Evolutionary conservation across 2,888 invertebrate species (phyloP), one percentile per base, ranked within the genome.

Genomic region (Bombylius major): DNA sequence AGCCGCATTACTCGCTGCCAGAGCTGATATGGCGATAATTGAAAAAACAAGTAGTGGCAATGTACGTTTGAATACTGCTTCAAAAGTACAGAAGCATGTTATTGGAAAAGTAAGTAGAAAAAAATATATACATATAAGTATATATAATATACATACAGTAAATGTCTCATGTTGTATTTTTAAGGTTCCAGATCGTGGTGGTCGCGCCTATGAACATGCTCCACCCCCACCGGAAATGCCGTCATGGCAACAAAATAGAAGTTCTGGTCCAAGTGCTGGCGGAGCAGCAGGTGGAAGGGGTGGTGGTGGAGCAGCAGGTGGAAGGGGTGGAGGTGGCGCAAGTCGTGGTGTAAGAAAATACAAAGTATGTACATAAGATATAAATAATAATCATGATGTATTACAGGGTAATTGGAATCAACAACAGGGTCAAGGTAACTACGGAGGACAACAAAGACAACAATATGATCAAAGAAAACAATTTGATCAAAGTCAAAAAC

Each of bases 221-320:
- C 86, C 92, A 0, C 97, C 97, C 0, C 93, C 95, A 0, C 95
- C 95, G 0, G 97, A 97, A 76, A 96, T 97, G 94, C 97, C 97
- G 0, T 86, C 92, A 0, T 97, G 96, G 91, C 84, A 86, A 67
- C 89, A 91, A 44, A 77, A 79, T 53, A 77, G 81, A 45, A 76
- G 77, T 1, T 65, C 77, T 42, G 79, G 77, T 42, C 75, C 78
- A 42, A 71, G 69, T 46, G 65, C 70, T n/a, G 66, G 72, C 53
- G 68, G 70, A 14, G 64, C 67, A n/a, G 65, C 70, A 32, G 65
- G 67, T 36, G 61, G 67, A 0, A 66, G 73, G 2, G 44, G 69
- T 9, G 68, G 71, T 12, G n/a, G n/a, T n/a, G 58, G 70, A 14
- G 64, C 67, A n/a, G 65, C 70, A 32, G 65, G 67, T 36, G 61